Evolutionary conservation across 2,113 vertebrate species (phyloP).

Genomic region (Caretta caretta): DNA sequence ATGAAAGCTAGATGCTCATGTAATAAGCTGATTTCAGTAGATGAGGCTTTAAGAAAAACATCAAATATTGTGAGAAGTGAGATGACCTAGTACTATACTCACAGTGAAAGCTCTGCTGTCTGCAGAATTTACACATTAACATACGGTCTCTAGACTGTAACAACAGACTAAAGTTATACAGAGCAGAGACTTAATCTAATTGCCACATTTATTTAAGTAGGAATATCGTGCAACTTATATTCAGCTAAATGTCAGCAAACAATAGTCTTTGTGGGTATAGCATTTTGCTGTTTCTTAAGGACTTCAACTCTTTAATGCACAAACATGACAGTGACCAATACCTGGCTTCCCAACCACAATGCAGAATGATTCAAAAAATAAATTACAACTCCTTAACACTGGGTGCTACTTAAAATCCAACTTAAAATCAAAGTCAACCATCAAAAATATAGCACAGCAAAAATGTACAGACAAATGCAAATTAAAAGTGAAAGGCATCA

Average conservation of each 20-base stretch:
- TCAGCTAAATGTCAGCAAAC: neutral
- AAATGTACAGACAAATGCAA: neutral
- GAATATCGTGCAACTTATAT: neutral
- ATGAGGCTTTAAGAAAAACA: neutral
- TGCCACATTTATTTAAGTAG: neutral
- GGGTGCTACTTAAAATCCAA: neutral
- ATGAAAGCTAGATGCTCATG: neutral
- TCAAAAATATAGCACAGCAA: neutral
- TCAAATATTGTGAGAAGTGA: neutral
- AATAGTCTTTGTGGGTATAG: neutral
- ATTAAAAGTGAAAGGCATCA: neutral
- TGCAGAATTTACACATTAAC: neutral
- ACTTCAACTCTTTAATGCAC: neutral
- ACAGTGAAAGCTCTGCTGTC: neutral
- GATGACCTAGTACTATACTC: conserved; percentile 21
- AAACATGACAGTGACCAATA: neutral
- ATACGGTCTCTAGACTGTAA: neutral
- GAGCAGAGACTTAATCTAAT: conserved; percentile 39
- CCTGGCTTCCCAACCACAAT: neutral
- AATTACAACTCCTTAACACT: neutral
- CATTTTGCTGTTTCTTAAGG: neutral
- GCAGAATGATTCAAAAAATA: neutral
- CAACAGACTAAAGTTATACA: conserved; percentile 19
- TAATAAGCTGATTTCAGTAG: conserved; percentile 20
- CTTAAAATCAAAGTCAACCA: neutral